Evolutionary conservation across 2,113 vertebrate species (phyloP), one percentile per base, ranked within the genome.

Genomic region (Cheirogaleus medius): DNA sequence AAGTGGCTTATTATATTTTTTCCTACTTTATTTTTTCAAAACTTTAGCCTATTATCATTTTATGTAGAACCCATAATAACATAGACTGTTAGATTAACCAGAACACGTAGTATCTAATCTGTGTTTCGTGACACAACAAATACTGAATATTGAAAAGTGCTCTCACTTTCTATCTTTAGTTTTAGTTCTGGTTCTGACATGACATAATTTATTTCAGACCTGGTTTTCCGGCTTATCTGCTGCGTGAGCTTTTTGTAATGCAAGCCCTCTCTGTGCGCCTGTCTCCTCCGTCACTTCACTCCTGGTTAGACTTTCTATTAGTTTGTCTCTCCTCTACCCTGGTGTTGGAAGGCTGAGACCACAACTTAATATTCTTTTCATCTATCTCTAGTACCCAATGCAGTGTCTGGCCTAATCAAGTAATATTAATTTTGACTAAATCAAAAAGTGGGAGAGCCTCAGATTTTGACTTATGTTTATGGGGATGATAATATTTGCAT

Each of bases 271-370:
- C 5, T 11, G 10, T 47, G 34, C 1, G 32, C 17, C 11, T 52
- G 2, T 1, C 7, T 44, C 9, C 12, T 56, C 42, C 2, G 3
- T 47, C n/a, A 2, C 3, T 6, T 47, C n/a, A 2, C 0, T 6
- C 20, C 8, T 21, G 3, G 29, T 32, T 56, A 66, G 29, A 37
- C 6, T 63, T 56, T 49, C 4, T 42, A 25, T 63, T 64, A 37
- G 21, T 37, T 77, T 44, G 3, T 60, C 49, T 77, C 32, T 71
- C 17, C 1, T 77, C 23, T 11, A 34, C 5, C 6, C 20, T 85
- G 49, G 52, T 82, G 54, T 64, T 52, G 27, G 49, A 68, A 68
- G 11, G 5, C 25, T 39, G 12, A 66, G 34, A 56, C 4, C 47
- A 74, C 25, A 64, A 27, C 2, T 47, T 27, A 84, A 44, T 34